These are phyloP conservation scores for Apodemia mormo DNA, from an alignment of 2,888 invertebrate genomes.

Conservation along the genomic window DNA sequence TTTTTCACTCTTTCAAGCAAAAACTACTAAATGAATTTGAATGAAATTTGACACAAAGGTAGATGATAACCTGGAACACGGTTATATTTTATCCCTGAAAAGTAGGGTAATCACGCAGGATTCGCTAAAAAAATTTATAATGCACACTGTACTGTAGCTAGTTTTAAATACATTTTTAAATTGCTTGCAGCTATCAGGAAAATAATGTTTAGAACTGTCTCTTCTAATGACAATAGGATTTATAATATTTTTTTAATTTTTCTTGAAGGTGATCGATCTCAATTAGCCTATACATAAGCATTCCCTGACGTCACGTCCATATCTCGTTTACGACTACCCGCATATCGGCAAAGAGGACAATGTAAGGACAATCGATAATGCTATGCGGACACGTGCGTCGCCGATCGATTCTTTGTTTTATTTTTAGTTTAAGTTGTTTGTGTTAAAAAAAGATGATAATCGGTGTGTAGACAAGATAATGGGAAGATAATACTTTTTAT, in stretches of 20 bases:
- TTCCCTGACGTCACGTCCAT: constrained; percentile 55
- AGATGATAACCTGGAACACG: too few species aligned
- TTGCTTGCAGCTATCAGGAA: too few species aligned
- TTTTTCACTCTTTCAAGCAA: too few species aligned
- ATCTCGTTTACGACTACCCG: constrained; percentile 66
- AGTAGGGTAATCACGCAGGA: too few species aligned
- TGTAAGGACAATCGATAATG: constrained; percentile 74
- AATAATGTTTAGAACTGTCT: too few species aligned
- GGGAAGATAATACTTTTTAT: background rate
- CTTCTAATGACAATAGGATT: background rate
- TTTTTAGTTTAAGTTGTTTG: constrained; percentile 49
- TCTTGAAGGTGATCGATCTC: constrained; percentile 15
- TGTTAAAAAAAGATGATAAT: constrained; percentile 38
- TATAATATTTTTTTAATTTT: background rate
- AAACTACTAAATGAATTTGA: too few species aligned
- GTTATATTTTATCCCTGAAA: too few species aligned
- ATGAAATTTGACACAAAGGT: too few species aligned
- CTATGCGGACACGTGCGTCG: constrained; percentile 70
- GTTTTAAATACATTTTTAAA: too few species aligned
- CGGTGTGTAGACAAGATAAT: background rate
- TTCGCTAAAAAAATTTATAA: too few species aligned
- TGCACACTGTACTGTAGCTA: too few species aligned
- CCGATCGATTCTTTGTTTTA: constrained; percentile 41
- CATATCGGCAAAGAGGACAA: constrained; percentile 62
- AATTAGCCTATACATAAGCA: constrained; percentile 1